Percentiles rank a stretch among this genome's conserved stretches.
Evolutionary conservation across 2,113 vertebrate genomes (phyloP).

Genomic region (Platysternon megacephalum): DNA sequence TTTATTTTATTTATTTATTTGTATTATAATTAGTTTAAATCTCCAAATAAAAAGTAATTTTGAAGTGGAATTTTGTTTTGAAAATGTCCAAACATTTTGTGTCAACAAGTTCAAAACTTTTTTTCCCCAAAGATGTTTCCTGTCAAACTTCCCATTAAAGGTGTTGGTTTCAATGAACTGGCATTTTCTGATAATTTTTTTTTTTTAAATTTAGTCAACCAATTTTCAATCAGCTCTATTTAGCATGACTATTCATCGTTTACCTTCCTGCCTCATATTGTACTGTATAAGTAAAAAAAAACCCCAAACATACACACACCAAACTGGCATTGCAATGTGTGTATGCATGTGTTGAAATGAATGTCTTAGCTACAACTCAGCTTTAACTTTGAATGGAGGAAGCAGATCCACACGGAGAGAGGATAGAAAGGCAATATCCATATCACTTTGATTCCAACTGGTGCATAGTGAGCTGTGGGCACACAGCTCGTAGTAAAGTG

Average conservation of each 20-base stretch:
- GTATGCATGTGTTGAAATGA: not conserved
- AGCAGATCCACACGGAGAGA: not conserved
- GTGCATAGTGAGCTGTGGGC: accelerated
- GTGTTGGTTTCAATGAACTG: not conserved
- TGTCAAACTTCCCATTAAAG: not conserved
- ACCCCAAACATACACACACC: not conserved
- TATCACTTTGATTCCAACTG: not conserved
- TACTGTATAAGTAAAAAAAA: not conserved
- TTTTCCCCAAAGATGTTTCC: not conserved
- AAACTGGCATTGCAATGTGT: not conserved
- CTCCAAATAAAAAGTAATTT: not conserved
- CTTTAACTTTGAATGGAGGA: not conserved
- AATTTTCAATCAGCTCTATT: not conserved
- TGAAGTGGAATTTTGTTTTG: not conserved
- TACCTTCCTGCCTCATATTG: not conserved
- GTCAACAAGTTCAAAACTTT: not conserved
- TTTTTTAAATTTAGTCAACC: not conserved
- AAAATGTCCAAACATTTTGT: not conserved
- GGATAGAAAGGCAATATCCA: not conserved
- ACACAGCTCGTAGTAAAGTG: not conserved
- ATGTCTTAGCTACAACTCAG: not conserved
- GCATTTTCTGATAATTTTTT: too few species aligned
- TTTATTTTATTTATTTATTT: too few species aligned
- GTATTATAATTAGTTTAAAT: not conserved
- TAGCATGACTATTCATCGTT: not conserved